Percentiles rank a stretch among this genome's conserved stretches.
phyloP scores from a whole-genome alignment of 2,888 invertebrate species.

The Poecilobothrus nobilitatus region DNA sequence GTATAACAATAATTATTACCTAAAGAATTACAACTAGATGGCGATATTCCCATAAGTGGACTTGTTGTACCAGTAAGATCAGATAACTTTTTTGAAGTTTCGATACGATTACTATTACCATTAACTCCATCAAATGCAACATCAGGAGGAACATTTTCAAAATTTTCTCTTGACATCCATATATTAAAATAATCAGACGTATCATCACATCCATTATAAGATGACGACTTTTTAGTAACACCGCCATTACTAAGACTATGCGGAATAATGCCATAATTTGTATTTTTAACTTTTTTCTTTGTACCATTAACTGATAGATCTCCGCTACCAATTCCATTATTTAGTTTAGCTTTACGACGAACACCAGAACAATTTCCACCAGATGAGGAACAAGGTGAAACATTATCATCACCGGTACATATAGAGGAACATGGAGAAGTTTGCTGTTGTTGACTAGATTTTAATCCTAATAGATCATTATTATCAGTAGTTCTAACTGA shows the following conservation, averaged over 20 bases:
- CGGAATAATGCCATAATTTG: conserved; percentile 30
- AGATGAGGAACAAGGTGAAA: conserved; percentile 8
- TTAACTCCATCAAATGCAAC: conserved; percentile 32
- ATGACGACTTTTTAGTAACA: conserved; percentile 20
- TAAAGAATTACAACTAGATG: neutral
- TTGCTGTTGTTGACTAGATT: neutral
- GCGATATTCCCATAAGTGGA: conserved; percentile 24
- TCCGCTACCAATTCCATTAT: neutral
- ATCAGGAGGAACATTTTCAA: conserved; percentile 41
- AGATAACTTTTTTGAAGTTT: conserved; percentile 23
- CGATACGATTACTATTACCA: conserved; percentile 28
- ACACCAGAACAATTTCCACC: conserved; percentile 6
- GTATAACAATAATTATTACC: neutral
- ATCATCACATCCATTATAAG: conserved; percentile 18
- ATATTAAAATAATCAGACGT: conserved; percentile 33
- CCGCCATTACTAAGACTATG: conserved; percentile 19
- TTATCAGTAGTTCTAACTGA: neutral
- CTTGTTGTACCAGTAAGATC: conserved; percentile 22
- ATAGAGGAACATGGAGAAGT: conserved; percentile 11
- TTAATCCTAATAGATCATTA: neutral
- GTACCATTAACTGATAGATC: conserved; percentile 45
- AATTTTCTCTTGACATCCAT: conserved; percentile 43
- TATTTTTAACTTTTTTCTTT: conserved; percentile 56
- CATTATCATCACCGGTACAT: conserved; percentile 6
- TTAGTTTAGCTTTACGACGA: neutral